Percentiles rank a stretch among this genome's conserved stretches.
phyloP scores from a whole-genome alignment of 2,113 vertebrate genomes.

The Heterocephalus glaber region DNA sequence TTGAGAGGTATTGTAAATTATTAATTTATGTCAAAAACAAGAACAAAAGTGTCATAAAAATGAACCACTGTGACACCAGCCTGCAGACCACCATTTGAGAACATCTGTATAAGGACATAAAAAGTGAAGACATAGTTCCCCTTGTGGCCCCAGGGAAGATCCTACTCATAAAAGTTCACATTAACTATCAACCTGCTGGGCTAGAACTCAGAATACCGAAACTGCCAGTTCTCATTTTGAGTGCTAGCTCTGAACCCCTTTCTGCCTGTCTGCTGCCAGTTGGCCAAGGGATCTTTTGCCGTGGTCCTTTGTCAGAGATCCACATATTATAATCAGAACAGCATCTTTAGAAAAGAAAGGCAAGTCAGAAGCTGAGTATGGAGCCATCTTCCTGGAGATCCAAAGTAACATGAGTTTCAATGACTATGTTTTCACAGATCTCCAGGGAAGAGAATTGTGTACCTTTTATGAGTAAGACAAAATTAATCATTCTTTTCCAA shows the following conservation, averaged over 20 bases:
- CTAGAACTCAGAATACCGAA: background rate
- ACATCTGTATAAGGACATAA: background rate
- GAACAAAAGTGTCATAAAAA: background rate
- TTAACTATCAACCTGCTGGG: background rate
- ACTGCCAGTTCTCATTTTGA: background rate
- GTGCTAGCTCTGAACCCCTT: background rate
- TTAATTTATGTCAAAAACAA: slow-evolving; percentile 47
- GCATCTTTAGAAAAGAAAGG: background rate
- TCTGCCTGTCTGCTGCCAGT: background rate
- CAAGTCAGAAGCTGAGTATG: background rate
- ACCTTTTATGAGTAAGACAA: background rate
- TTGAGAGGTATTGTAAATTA: background rate
- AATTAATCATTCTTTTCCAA: slow-evolving; percentile 9
- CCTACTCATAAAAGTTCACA: background rate
- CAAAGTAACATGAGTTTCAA: background rate
- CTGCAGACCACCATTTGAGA: background rate
- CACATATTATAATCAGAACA: background rate
- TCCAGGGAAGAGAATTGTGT: background rate
- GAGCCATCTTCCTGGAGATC: background rate
- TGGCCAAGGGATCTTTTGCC: background rate
- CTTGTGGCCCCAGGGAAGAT: background rate
- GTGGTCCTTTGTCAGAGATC: background rate
- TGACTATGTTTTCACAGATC: background rate
- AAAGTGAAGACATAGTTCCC: background rate
- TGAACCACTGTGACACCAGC: background rate